Evolutionary conservation across 2,113 vertebrate genomes (phyloP), one percentile per base, ranked within the genome.

Genomic region (Mormoops blainvillei): DNA sequence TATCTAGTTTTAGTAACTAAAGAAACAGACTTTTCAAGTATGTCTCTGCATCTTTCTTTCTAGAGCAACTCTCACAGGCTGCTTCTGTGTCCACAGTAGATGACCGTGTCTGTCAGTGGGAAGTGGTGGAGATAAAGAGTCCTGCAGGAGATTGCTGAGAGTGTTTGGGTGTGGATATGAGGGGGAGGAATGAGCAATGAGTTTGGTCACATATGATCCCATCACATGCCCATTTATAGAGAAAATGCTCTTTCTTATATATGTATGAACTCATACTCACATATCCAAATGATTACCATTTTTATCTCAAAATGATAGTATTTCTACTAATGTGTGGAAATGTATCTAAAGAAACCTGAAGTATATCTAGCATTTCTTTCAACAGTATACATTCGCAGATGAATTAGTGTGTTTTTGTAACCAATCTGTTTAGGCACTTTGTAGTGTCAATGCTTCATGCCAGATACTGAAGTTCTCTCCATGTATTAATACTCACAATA

Each of bases 331-430:
- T n/a, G 76, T 16, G 43, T 85, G 91, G 85, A 91, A 85, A 67
- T 41, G 77, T 45, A 52, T 50, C 87, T 71, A 65, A 73, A 90
- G 61, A 65, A 45, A 24, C 56, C 61, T 31, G 28, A 86, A 82
- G 89, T 14, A 22, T 95, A 85, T 73, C 87, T 94, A 65, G 85
- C 90, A 38, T 87, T 82, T 87, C 87, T 63, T 81, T 38, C 56
- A 65, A 94, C 68, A 73, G 80, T 38, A 28, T 71, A 48, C 52
- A 15, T 83, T 89, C 87, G 48, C 80, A 94, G 92, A 58, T 45
- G 93, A 50, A 67, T 43, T 93, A 50, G 77, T 33, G 13, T 68
- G 61, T 94, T 92, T 41, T 56, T 50, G 19, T 68, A 76, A 43
- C 84, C 13, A 1, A 56, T 82, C 86, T 48, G 26, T 78, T 70